Conservation (phyloP, 2,113 vertebrate species). For the Loxodonta africana region DNA sequence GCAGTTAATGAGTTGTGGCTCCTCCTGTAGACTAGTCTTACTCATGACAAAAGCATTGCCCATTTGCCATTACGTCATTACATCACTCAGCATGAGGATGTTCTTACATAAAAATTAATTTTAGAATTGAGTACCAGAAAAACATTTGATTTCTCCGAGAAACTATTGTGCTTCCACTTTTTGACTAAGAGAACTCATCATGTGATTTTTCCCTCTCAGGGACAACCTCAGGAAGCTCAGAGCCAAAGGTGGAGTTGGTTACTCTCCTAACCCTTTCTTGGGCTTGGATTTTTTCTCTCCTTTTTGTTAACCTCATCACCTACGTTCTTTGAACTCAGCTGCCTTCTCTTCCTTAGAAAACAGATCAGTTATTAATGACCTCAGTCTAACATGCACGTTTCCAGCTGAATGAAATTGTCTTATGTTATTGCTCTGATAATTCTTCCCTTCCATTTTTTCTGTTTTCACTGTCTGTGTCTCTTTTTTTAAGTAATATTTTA, state of each 20-base stretch:
- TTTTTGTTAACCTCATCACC: background rate
- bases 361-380: background rate
- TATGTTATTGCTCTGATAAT: background rate
- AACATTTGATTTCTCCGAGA: background rate
- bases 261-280: background rate
- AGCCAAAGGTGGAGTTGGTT: background rate
- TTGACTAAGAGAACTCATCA: background rate
- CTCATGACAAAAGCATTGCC: background rate
- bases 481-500: background rate
- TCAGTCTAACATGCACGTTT: background rate
- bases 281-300: background rate
- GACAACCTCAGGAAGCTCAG: background rate
- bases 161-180: background rate
- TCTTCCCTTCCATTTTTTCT: background rate
- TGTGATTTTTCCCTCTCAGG: background rate
- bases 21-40: background rate
- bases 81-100: background rate
- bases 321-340: slow-evolving; percentile 2
- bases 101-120: slow-evolving; percentile 14
- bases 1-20: too few relatives aligned
- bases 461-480: background rate
- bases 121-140: background rate
- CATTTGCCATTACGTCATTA: too few relatives aligned
- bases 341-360: background rate
- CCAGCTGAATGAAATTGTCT: background rate